phyloP scores from a whole-genome alignment of 2,797 vertebrate species.

The Myotis vivesi region DNA sequence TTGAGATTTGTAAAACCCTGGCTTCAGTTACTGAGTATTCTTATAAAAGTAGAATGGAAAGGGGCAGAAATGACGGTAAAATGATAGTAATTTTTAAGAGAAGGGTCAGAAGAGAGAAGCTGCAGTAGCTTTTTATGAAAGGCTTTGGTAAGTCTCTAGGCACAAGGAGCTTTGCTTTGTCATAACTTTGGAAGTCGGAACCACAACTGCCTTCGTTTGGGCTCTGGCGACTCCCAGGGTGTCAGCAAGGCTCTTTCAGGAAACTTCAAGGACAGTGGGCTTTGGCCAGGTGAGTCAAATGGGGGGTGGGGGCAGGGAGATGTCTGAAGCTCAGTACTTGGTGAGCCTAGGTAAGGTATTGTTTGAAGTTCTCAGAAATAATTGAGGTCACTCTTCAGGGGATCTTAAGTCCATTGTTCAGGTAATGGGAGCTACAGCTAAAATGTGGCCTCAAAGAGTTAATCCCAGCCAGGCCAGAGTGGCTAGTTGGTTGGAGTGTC shows the following conservation, averaged over 20 bases:
- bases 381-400: neutral
- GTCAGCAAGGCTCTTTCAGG: neutral
- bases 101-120: neutral
- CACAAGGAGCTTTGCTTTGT: neutral
- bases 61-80: neutral
- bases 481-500: neutral
- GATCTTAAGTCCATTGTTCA: neutral
- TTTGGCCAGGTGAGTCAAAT: neutral
- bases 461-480: neutral
- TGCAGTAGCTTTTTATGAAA: neutral
- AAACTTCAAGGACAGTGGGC: neutral
- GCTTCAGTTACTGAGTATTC: neutral
- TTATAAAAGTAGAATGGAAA: neutral
- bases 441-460: neutral
- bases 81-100: neutral
- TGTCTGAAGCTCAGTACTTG: neutral
- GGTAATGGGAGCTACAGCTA: neutral
- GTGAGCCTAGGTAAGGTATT: neutral
- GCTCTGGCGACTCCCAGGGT: neutral
- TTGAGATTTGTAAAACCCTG: neutral
- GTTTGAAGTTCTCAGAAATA: neutral
- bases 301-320: rapidly evolving
- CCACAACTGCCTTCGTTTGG: neutral
- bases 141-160: neutral
- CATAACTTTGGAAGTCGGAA: neutral